phyloP scores from a whole-genome alignment of 2,113 vertebrate species.

The Thunnus maccoyii region DNA sequence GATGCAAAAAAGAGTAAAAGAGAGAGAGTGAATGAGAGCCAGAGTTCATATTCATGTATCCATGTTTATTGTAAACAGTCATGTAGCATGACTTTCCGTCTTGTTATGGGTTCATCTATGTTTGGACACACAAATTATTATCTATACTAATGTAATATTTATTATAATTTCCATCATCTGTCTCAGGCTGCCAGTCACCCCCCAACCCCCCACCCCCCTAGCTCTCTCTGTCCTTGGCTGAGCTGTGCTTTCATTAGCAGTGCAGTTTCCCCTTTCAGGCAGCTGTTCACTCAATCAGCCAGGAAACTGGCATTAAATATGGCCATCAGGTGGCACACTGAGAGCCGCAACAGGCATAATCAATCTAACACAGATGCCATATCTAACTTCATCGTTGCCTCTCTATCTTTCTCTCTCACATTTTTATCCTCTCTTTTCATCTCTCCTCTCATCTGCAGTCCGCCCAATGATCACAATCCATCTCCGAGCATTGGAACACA shows the following conservation, averaged over 20 bases:
- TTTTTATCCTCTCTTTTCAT: slow-evolving; percentile 54
- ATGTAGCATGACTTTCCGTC: background rate
- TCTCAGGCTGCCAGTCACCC: slow-evolving; percentile 26
- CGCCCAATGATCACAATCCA: slow-evolving; percentile 63
- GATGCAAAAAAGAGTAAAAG: slow-evolving; percentile 35
- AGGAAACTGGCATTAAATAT: slow-evolving; percentile 76
- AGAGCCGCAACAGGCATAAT: slow-evolving; percentile 73
- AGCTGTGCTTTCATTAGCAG: slow-evolving; percentile 53
- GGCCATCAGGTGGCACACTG: slow-evolving; percentile 73
- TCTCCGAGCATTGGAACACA: slow-evolving; percentile 45
- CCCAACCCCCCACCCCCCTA: background rate
- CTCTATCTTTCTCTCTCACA: slow-evolving; percentile 56
- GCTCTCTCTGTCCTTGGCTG: slow-evolving; percentile 58
- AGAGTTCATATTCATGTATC: slow-evolving; percentile 39
- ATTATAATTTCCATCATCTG: slow-evolving; percentile 48
- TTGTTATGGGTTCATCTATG: slow-evolving; percentile 20
- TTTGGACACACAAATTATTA: slow-evolving; percentile 30
- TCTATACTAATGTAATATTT: slow-evolving; percentile 54
- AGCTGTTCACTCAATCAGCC: slow-evolving; percentile 76
- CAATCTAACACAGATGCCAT: slow-evolving; percentile 77
- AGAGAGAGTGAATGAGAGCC: slow-evolving; percentile 19
- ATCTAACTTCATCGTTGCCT: slow-evolving; percentile 58
- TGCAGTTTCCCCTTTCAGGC: slow-evolving; percentile 62
- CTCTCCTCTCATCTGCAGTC: slow-evolving; percentile 67
- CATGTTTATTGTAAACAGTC: slow-evolving; percentile 20